Percentiles rank a stretch among this genome's conserved stretches.
Conservation (phyloP, 2,888 invertebrate genomes). For the Diarsia dahlii region DNA sequence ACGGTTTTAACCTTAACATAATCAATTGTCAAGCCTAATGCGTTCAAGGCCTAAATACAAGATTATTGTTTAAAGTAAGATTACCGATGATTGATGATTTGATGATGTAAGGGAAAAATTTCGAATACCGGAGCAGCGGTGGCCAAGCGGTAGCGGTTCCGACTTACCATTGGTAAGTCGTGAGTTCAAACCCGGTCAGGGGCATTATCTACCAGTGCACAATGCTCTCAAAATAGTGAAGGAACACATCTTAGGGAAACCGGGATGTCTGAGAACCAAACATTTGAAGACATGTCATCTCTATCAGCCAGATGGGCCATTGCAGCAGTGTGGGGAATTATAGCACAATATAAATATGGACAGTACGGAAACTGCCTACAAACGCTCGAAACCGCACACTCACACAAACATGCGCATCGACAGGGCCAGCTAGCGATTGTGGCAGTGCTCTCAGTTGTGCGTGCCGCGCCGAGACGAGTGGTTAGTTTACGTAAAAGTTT, state of each 20-base stretch:
- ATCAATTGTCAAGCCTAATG: conserved; percentile 27
- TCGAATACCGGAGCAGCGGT: background rate
- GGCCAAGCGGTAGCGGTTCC: background rate
- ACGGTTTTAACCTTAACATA: conserved; percentile 12
- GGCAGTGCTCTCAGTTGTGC: too few relatives aligned
- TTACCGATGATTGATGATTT: background rate
- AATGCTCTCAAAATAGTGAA: background rate
- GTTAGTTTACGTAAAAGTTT: too few relatives aligned
- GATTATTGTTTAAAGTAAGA: background rate
- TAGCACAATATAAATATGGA: too few relatives aligned
- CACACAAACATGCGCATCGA: too few relatives aligned
- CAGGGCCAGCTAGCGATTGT: too few relatives aligned
- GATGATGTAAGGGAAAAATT: background rate
- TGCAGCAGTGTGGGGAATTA: background rate
- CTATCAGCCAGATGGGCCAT: background rate
- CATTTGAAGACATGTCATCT: background rate
- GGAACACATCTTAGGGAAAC: background rate
- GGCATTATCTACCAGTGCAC: background rate
- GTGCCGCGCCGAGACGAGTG: too few relatives aligned
- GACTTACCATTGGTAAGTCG: background rate
- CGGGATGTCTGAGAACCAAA: background rate
- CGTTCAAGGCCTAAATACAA: conserved; percentile 14
- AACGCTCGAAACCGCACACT: too few relatives aligned
- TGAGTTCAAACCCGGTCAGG: background rate
- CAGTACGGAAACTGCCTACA: too few relatives aligned